Conservation (phyloP, 2,888 invertebrate species). For the Antheraea yamamai region DNA sequence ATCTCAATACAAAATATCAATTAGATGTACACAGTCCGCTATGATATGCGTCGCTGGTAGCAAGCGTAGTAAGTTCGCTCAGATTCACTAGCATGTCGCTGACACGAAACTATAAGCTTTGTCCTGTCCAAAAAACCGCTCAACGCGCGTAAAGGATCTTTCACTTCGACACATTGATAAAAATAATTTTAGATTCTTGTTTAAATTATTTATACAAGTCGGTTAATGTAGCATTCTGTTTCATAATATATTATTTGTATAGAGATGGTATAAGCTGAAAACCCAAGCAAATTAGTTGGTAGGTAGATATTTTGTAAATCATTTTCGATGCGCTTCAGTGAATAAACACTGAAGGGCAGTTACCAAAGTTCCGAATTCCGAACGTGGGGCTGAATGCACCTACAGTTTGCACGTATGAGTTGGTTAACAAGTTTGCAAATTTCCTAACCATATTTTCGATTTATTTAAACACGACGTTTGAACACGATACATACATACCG, state of each 20-base stretch:
- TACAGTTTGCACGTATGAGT: constrained; percentile 27
- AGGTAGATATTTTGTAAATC: neutral
- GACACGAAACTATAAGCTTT: too few species aligned
- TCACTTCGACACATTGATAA: too few species aligned
- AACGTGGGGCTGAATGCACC: constrained; percentile 22
- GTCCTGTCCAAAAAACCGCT: too few species aligned
- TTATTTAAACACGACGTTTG: neutral
- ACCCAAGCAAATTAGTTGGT: neutral
- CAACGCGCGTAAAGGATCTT: too few species aligned
- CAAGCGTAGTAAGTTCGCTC: too few species aligned
- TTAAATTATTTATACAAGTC: too few species aligned
- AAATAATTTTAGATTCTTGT: too few species aligned
- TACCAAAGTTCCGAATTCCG: constrained; percentile 2
- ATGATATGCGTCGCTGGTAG: too few species aligned
- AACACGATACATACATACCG: neutral
- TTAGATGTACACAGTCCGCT: too few species aligned
- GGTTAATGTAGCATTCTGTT: too few species aligned
- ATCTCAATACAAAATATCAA: too few species aligned
- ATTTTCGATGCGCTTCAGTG: neutral
- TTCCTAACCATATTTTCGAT: constrained; percentile 14
- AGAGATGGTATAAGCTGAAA: neutral
- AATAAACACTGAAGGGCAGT: neutral
- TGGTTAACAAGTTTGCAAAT: constrained; percentile 26
- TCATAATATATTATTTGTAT: neutral
- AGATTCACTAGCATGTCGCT: too few species aligned